A percentile compares a stretch with the other conserved stretches of the same genome.
Evolutionary conservation across 2,797 vertebrate genomes (phyloP).

Genomic region (Anisognathus igniventris): DNA sequence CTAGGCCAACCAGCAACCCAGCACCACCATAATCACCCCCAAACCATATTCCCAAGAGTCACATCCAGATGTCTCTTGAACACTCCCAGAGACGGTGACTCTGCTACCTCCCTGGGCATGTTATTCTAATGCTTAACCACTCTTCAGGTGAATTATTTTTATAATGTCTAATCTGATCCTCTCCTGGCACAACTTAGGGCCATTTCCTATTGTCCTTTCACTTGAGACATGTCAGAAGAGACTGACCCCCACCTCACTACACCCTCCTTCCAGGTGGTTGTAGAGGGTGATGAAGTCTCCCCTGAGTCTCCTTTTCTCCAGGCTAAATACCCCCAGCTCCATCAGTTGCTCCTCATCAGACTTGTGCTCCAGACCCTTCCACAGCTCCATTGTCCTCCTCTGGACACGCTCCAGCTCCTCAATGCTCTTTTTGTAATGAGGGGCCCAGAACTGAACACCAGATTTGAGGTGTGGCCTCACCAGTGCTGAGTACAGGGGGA

Average conservation of each 20-base stretch:
- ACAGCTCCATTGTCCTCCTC: accelerated
- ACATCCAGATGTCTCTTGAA: neutral
- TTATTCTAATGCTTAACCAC: neutral
- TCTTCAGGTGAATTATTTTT: neutral
- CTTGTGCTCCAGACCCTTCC: neutral
- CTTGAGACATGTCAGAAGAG: neutral
- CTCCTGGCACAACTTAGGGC: neutral
- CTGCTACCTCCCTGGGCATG: neutral
- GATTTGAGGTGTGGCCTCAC: accelerated
- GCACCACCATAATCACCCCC: neutral
- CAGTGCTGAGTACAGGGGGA: accelerated
- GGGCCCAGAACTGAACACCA: neutral
- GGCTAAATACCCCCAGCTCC: neutral
- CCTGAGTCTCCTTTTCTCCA: neutral
- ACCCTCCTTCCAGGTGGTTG: neutral
- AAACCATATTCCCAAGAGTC: neutral
- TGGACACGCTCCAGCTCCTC: accelerated
- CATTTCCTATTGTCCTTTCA: neutral
- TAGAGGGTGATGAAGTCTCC: neutral
- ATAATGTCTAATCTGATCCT: neutral
- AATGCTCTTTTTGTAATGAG: neutral
- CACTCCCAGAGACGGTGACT: neutral
- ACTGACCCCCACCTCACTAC: neutral
- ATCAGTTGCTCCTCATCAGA: neutral
- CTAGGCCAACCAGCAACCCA: neutral